Percentiles rank a stretch among this genome's conserved stretches.
Evolutionary conservation across 2,113 vertebrate genomes (phyloP).

Genomic region (Porphyrio hochstetteri): DNA sequence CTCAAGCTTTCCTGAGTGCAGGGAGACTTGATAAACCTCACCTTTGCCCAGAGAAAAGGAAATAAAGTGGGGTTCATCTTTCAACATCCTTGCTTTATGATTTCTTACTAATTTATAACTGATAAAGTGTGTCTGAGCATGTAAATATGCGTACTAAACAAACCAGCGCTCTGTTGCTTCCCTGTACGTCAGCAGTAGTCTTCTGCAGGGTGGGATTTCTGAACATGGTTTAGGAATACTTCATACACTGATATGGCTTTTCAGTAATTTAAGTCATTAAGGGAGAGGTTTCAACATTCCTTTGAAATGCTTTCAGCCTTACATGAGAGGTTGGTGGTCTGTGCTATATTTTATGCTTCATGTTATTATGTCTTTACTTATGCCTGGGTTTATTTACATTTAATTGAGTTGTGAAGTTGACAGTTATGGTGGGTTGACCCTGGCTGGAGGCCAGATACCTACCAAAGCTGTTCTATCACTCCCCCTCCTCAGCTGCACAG

Average conservation of each 20-base stretch:
- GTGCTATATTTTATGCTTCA: background rate
- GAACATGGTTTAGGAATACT: background rate
- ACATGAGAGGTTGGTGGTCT: background rate
- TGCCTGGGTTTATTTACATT: background rate
- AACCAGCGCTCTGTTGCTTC: background rate
- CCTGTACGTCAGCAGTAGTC: background rate
- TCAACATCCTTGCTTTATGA: background rate
- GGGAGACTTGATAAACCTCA: background rate
- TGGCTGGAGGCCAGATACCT: too few relatives aligned
- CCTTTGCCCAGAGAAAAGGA: background rate
- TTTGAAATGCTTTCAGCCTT: background rate
- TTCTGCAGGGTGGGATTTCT: background rate
- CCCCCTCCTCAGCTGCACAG: too few relatives aligned
- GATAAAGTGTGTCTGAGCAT: background rate
- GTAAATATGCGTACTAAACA: background rate
- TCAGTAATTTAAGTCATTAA: background rate
- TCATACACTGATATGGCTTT: background rate
- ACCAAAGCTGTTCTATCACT: too few relatives aligned
- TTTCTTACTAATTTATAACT: background rate
- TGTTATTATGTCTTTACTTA: background rate
- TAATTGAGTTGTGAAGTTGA: background rate
- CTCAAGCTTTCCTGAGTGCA: background rate
- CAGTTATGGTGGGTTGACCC: background rate
- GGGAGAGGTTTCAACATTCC: background rate
- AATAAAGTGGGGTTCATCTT: background rate